Evolutionary conservation across 2,113 vertebrate genomes (phyloP).

Genomic region (Hymenochirus boettgeri): DNA sequence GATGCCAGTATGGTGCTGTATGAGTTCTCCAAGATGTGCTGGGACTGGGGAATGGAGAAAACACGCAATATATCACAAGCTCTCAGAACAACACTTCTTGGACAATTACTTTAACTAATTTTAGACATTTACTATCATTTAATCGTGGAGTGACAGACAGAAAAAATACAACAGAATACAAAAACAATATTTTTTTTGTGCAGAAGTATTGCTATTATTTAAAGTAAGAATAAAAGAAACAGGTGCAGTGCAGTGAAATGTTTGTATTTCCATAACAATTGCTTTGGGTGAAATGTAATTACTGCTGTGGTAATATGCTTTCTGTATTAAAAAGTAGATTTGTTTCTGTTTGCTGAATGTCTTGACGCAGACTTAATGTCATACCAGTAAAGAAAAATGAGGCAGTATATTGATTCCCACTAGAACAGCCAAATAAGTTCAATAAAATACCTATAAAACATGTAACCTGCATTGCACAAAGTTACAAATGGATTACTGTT

Average conservation of each 20-base stretch:
- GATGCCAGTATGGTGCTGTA: too few species aligned
- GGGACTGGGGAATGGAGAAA: too few species aligned
- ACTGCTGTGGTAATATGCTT: background rate
- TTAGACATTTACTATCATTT: too few species aligned
- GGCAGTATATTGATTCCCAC: slow-evolving; percentile 10
- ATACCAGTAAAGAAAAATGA: slow-evolving; percentile 14
- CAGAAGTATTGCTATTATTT: too few species aligned
- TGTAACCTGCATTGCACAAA: background rate
- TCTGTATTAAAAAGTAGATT: background rate
- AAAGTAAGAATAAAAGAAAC: too few species aligned
- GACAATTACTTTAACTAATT: too few species aligned
- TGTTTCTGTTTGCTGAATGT: slow-evolving; percentile 3
- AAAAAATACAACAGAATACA: too few species aligned
- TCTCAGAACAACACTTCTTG: too few species aligned
- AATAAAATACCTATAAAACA: slow-evolving; percentile 9
- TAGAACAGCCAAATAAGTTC: slow-evolving; percentile 9
- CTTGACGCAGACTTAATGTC: slow-evolving; percentile 17
- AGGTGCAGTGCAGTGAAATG: background rate
- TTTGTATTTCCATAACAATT: background rate
- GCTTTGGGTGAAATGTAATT: background rate
- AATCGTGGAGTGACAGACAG: too few species aligned
- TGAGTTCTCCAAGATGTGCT: too few species aligned
- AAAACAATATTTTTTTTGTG: too few species aligned
- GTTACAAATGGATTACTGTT: slow-evolving; percentile 26
- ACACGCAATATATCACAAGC: too few species aligned